Base-by-base conservation (phyloP, 2,888 invertebrate genomes). In the Zhuqinia jingwanae region DNA sequence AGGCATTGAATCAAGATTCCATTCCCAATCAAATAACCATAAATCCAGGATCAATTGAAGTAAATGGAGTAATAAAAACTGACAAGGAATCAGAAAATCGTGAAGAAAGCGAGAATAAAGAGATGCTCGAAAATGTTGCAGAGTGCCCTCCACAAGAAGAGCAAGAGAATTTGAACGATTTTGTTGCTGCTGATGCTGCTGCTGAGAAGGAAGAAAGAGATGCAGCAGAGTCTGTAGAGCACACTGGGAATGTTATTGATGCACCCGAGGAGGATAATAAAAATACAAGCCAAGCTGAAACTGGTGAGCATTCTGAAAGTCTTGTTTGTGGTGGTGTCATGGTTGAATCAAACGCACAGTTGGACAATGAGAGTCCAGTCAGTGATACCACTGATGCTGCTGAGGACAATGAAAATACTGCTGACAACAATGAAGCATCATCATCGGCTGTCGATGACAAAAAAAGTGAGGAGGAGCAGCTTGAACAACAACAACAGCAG, bases 1-100 rank as follows among this genome's bases (percentile, higher is more conserved):
- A 80, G 36, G 25, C 70, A 80, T 85, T 85, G 85, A 78, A 77
- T 85, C 88, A 81, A 79, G 80, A 88, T 85, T 81, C 85, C 76
- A 82, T 81, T 85, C 78, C 70, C 81, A 85, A 88, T 88, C 85
- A 88, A 88, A 88, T 88, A 78, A 70, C 73, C 88, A 88, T 88
- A 88, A 88, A 85, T 88, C 78, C 88, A 63, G 53, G 47, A 70
- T 53, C 81, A 81, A 79, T 85, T 78, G 85, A 85, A 78, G 85
- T 85, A 85, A 78, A 75, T 85, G 85, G 82, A 82, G 87, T 78
- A 82, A 83, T 87, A 82, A 83, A 87, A 78, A 56, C 73, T 68
- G 87, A 77, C 53, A 27, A 22, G 78, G 87, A 87, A 73, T 82
- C 78, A 75, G 76, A 85, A 75, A 79, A 76, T 53, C 73, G 79